Conservation (phyloP, 2,113 vertebrate genomes). For the Thamnaconus septentrionalis region DNA sequence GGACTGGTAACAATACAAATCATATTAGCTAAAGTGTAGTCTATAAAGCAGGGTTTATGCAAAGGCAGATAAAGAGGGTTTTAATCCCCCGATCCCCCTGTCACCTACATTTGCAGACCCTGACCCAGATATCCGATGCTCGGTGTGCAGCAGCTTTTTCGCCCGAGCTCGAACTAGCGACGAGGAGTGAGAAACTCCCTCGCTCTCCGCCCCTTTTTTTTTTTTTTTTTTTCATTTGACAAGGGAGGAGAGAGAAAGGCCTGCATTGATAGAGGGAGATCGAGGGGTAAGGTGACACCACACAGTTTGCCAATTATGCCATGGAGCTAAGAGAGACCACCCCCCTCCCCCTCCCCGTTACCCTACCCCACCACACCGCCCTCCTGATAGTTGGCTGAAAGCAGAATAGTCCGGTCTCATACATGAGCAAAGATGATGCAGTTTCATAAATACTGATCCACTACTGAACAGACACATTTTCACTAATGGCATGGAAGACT, state of each 20-base stretch:
- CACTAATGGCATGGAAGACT: too few species aligned
- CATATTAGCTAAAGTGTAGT: slow-evolving; percentile 69
- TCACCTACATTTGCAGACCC: slow-evolving; percentile 78
- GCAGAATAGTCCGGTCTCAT: slow-evolving; percentile 42
- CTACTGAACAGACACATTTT: too few species aligned
- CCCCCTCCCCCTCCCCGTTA: too few species aligned
- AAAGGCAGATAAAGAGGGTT: slow-evolving; percentile 76
- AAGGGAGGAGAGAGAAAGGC: slow-evolving; percentile 34
- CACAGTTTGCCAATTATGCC: slow-evolving; percentile 60
- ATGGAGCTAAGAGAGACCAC: slow-evolving; percentile 52
- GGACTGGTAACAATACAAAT: slow-evolving; percentile 66
- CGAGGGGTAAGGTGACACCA: slow-evolving; percentile 71
- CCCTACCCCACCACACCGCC: slow-evolving; percentile 3
- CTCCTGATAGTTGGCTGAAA: slow-evolving; percentile 46
- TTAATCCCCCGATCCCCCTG: slow-evolving; percentile 77
- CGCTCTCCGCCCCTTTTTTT: slow-evolving; percentile 37
- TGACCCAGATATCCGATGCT: slow-evolving; percentile 74
- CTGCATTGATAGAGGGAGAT: slow-evolving; percentile 68
- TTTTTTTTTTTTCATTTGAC: slow-evolving; percentile 25
- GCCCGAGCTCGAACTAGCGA: slow-evolving; percentile 26
- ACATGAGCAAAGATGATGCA: slow-evolving; percentile 16
- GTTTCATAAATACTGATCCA: too few species aligned
- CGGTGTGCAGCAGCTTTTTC: slow-evolving; percentile 42
- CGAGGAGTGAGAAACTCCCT: slow-evolving; percentile 31
- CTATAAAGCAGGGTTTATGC: slow-evolving; percentile 74